Evolutionary conservation across 2,113 vertebrate genomes (phyloP).

Genomic region (Zosterops pallidus): DNA sequence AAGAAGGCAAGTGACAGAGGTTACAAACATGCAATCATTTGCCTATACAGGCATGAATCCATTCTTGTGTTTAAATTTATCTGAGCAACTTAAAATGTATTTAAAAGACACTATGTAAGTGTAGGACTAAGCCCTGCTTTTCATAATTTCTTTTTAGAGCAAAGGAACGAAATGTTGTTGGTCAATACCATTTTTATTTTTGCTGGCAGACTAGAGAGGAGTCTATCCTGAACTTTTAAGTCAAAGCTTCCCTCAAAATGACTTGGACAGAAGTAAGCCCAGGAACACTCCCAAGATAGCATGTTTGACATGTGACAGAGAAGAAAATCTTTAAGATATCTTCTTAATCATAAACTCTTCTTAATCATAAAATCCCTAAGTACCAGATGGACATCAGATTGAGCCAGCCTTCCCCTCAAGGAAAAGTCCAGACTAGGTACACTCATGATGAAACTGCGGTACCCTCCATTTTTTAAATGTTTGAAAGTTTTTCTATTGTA

Average conservation of each 20-base stretch:
- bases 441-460: background rate
- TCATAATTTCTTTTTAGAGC: background rate
- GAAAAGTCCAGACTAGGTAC: background rate
- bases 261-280: background rate
- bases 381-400: background rate
- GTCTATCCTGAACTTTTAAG: background rate
- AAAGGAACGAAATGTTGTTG: background rate
- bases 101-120: background rate
- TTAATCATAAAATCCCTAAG: background rate
- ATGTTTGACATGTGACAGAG: background rate
- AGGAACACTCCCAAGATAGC: background rate
- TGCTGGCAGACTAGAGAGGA: background rate
- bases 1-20: constrained; percentile 4
- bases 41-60: background rate
- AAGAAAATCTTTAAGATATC: background rate
- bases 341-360: background rate
- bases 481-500: background rate
- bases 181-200: background rate
- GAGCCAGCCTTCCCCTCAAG: background rate
- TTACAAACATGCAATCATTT: background rate
- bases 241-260: background rate
- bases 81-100: background rate
- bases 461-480: background rate
- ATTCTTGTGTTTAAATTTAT: background rate
- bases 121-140: background rate